phyloP scores from a whole-genome alignment of 2,888 invertebrate genomes.

The Carabus problematicus region DNA sequence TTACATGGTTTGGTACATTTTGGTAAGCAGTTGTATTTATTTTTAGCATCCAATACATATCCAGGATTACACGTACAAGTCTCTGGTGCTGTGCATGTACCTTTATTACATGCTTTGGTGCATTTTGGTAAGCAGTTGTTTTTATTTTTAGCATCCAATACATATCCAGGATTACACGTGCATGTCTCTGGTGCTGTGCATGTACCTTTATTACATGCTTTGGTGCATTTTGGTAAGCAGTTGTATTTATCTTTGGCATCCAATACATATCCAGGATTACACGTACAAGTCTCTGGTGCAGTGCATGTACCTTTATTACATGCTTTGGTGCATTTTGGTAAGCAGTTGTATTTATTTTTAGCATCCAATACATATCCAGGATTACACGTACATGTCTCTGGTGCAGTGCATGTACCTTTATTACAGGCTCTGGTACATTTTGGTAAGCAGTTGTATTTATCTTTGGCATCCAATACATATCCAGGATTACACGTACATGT shows the following conservation, averaged over 20 bases:
- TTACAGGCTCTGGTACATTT: conserved; percentile 44
- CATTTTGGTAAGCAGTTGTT: too few species aligned
- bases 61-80: too few species aligned
- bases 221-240: conserved; percentile 47
- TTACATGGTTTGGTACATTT: too few species aligned
- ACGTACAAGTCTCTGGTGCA: conserved; percentile 48
- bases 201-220: neutral
- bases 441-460: conserved; percentile 46
- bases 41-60: too few species aligned
- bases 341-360: conserved; percentile 42
- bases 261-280: conserved; percentile 32
- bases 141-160: conserved; percentile 37
- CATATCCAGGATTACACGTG: conserved; percentile 53
- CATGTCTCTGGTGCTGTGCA: conserved; percentile 47
- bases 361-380: conserved; percentile 52
- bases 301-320: conserved; percentile 47
- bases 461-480: conserved; percentile 28
- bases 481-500: conserved; percentile 46
- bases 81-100: too few species aligned
- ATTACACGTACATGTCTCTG: conserved; percentile 55
- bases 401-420: conserved; percentile 40
- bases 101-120: too few species aligned
- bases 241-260: conserved; percentile 44
- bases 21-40: neutral
- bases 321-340: conserved; percentile 39